These are phyloP conservation scores for Torymus aiolomorphi DNA, from an alignment of 2,888 invertebrate genomes.

Conservation along the genomic window DNA sequence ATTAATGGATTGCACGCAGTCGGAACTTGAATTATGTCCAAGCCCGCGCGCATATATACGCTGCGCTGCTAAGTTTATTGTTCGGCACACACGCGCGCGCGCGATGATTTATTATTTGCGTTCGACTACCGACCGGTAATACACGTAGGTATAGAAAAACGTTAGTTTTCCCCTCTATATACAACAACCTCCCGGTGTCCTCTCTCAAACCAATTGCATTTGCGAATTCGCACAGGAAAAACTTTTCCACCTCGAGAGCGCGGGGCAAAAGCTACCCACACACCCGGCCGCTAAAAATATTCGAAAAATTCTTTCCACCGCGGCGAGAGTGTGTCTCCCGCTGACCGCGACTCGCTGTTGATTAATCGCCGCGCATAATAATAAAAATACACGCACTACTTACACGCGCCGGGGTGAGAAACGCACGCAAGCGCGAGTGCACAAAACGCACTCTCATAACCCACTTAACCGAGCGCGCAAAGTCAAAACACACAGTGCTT, in stretches of 20 bases:
- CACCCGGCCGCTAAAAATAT: too few relatives aligned
- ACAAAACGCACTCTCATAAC: slow-evolving; percentile 31
- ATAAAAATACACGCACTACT: too few relatives aligned
- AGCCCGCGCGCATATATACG: slow-evolving; percentile 6
- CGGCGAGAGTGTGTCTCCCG: too few relatives aligned
- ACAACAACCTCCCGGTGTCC: too few relatives aligned
- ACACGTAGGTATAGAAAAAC: neutral
- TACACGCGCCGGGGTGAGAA: too few relatives aligned
- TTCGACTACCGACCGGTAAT: neutral
- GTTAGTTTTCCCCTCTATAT: neutral
- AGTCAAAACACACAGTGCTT: slow-evolving; percentile 27
- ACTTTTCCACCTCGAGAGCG: too few relatives aligned
- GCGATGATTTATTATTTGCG: slow-evolving; percentile 8
- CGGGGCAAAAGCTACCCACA: too few relatives aligned
- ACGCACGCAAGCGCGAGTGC: too few relatives aligned
- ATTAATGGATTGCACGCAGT: slow-evolving; percentile 45
- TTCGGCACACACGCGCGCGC: neutral
- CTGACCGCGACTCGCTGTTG: too few relatives aligned
- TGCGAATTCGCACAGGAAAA: too few relatives aligned
- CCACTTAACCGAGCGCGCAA: slow-evolving; percentile 29
- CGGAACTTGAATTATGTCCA: slow-evolving; percentile 51
- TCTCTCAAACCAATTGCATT: too few relatives aligned
- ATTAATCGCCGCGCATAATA: too few relatives aligned
- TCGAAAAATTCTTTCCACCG: neutral
- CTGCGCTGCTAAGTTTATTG: slow-evolving; percentile 24